Percentiles rank a stretch among this genome's conserved stretches.
These are phyloP conservation scores for Misgurnus mizolepis DNA, from an alignment of 2,113 vertebrate species.

Conservation along the genomic window DNA sequence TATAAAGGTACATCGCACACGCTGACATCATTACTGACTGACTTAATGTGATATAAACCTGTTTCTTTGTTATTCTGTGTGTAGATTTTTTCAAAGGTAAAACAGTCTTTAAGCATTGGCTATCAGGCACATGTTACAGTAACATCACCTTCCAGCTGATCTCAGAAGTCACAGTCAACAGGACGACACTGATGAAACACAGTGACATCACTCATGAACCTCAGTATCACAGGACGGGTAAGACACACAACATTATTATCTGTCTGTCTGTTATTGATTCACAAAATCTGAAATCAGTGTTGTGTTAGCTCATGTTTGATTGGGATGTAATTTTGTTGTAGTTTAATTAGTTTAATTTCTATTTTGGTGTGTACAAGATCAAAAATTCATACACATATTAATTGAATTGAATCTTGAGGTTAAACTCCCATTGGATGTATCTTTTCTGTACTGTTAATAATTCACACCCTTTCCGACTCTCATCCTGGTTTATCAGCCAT, in stretches of 20 bases:
- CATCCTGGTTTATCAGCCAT: no score
- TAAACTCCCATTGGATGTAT: no score
- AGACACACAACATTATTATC: background rate
- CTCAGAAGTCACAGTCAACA: conserved; percentile 88
- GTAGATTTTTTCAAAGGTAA: conserved; percentile 91
- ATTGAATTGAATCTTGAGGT: no score
- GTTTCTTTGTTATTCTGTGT: background rate
- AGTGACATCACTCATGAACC: conserved; percentile 85
- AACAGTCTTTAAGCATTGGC: conserved; percentile 95
- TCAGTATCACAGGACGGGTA: conserved; percentile 88
- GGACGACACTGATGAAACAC: conserved; percentile 79
- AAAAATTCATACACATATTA: no score
- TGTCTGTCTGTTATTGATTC: no score
- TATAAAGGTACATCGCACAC: conserved; percentile 85
- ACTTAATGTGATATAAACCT: background rate
- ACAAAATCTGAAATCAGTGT: no score
- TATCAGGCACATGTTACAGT: conserved; percentile 90
- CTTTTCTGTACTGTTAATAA: no score
- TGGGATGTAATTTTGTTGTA: no score
- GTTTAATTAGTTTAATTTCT: no score
- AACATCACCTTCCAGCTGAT: conserved; percentile 95
- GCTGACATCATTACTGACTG: background rate
- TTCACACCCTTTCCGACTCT: no score
- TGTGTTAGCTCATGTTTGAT: no score
- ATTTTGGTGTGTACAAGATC: no score